Evolutionary conservation across 2,888 invertebrate species (phyloP).

Genomic region (Spicauda simplicius): DNA sequence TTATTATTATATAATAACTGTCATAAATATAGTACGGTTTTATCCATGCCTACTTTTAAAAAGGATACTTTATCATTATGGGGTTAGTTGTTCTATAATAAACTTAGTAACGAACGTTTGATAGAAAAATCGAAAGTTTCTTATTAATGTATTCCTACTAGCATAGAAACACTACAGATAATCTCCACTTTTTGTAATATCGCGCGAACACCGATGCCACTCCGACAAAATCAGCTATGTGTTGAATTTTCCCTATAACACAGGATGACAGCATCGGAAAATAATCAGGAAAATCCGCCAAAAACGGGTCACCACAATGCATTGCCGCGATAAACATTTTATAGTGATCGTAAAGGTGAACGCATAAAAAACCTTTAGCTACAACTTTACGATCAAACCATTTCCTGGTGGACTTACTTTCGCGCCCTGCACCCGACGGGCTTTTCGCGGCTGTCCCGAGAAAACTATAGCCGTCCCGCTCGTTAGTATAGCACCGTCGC

Average conservation of each 20-base stretch:
- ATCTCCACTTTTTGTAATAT: too few relatives aligned
- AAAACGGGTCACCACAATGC: conserved; percentile 38
- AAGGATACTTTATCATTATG: too few relatives aligned
- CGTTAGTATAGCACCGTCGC: conserved; percentile 52
- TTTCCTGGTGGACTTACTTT: conserved; percentile 77
- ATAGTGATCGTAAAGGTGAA: conserved; percentile 66
- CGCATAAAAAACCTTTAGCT: conserved; percentile 69
- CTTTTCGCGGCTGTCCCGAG: conserved; percentile 77
- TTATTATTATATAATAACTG: too few relatives aligned
- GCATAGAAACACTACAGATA: too few relatives aligned
- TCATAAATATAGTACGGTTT: too few relatives aligned
- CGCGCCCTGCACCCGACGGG: conserved; percentile 61
- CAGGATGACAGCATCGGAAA: conserved; percentile 39
- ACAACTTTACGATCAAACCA: conserved; percentile 63
- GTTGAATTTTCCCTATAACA: conserved; percentile 11
- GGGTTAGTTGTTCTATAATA: too few relatives aligned
- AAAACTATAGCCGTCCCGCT: conserved; percentile 65
- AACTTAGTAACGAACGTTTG: too few relatives aligned
- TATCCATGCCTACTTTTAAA: too few relatives aligned
- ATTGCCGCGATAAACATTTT: conserved; percentile 60
- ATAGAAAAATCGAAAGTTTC: too few relatives aligned
- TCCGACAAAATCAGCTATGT: background rate
- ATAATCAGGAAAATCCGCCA: conserved; percentile 39
- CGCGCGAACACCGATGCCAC: background rate
- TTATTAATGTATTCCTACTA: too few relatives aligned